Evolutionary conservation across 2,888 invertebrate species (phyloP), one percentile per base, ranked within the genome.

Genomic region (Carcina quercana): DNA sequence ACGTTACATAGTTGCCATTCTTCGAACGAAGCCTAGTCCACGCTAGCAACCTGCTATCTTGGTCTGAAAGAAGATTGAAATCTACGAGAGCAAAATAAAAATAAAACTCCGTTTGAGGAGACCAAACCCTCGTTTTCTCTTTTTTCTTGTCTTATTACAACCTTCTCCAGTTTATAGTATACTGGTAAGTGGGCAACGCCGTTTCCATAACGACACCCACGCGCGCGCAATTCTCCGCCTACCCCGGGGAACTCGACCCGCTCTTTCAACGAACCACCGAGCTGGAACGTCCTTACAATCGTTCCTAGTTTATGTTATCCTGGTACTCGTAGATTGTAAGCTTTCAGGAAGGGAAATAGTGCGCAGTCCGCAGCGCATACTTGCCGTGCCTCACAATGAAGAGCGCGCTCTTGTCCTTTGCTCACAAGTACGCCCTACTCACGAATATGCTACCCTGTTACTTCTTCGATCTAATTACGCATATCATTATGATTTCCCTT

Each of bases 271-370:
- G 54, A 54, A 53, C 24, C 33, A 21, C 15, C 14, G 57, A 47
- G 47, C 42, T 52, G 43, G 38, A 38, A 27, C 38, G 38, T 44
- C 35, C 67, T 60, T 62, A 62, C 12, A 44, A 65, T 48, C 45
- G 34, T 46, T 45, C 42, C 24, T 19, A 1, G 12, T 37, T 68
- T 71, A 71, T 89, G 86, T 34, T 54, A 28, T 48, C 88, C 88
- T 86, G 63, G 64, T 86, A 62, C 57, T 59, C 74, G 74, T 85
- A 86, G 87, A 87, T 86, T 85, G 80, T 85, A 78, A 85, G 86
- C 88, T 89, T 88, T 88, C 89, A 89, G 88, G 88, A 88, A 87
- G 82, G 71, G 64, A 69, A 72, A 60, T 51, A 50, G 50, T 55
- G 45, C 56, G 51, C 56, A 58, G 46, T 55, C 52, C 46, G 38